phyloP scores from a whole-genome alignment of 2,888 invertebrate species.

The Lasioglossum vierecki region DNA sequence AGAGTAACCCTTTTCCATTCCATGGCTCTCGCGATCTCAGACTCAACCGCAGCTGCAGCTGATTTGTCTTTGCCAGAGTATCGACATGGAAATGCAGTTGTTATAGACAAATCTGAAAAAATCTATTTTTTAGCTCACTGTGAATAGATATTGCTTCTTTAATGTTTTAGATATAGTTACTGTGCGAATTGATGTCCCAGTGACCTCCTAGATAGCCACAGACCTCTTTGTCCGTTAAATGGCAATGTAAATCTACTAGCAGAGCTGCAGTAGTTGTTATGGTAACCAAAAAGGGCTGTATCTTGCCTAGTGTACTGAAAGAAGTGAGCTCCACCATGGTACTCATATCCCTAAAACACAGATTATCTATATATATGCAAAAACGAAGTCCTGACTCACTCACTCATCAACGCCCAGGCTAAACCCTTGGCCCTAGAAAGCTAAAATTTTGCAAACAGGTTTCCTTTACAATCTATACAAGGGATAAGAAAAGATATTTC shows the following conservation, averaged over 20 bases:
- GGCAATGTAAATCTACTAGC: slow-evolving; percentile 96
- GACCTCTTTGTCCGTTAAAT: slow-evolving; percentile 96
- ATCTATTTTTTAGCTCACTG: neutral
- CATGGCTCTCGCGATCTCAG: slow-evolving; percentile 93
- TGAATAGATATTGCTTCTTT: neutral
- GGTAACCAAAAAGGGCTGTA: slow-evolving; percentile 96
- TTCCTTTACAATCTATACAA: too few species aligned
- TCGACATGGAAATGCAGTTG: slow-evolving; percentile 95
- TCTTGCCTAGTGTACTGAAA: slow-evolving; percentile 94
- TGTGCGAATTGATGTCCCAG: slow-evolving; percentile 97
- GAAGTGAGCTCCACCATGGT: slow-evolving; percentile 95
- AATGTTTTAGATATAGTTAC: slow-evolving; percentile 86
- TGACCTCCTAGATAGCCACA: slow-evolving; percentile 98
- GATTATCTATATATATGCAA: neutral
- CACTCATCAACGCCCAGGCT: too few species aligned
- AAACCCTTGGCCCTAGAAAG: too few species aligned
- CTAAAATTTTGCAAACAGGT: too few species aligned
- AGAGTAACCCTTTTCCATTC: slow-evolving; percentile 92
- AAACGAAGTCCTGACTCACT: too few species aligned
- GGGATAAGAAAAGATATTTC: too few species aligned
- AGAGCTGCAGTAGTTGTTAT: slow-evolving; percentile 94
- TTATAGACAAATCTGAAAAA: slow-evolving; percentile 91
- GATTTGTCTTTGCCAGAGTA: slow-evolving; percentile 92
- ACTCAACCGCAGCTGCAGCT: slow-evolving; percentile 90
- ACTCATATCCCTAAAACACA: slow-evolving; percentile 91